Conservation (phyloP, 1,140 invertebrate genomes). For the Aphaenogaster rudis region DNA sequence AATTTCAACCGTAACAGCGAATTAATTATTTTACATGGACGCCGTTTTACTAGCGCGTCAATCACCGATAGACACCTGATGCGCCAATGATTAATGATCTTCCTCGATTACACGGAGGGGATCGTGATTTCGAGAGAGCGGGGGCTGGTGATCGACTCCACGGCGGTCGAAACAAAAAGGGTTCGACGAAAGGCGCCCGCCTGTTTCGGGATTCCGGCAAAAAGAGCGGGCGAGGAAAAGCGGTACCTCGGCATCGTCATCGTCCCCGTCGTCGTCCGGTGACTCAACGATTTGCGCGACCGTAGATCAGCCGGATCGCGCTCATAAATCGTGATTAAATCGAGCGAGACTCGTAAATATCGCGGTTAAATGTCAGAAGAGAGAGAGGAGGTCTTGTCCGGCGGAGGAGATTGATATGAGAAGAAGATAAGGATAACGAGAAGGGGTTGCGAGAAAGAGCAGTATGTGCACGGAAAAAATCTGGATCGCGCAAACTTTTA, state of each 20-base stretch:
- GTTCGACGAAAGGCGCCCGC: constrained; percentile 26
- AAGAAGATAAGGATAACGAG: neutral
- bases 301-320: constrained; percentile 65
- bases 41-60: constrained; percentile 50
- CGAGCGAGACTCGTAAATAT: constrained; percentile 66
- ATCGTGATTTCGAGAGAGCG: constrained; percentile 50
- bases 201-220: constrained; percentile 43
- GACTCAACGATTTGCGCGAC: constrained; percentile 58
- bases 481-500: neutral
- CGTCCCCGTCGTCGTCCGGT: constrained; percentile 56
- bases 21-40: constrained; percentile 63
- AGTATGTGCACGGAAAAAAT: neutral
- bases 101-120: constrained; percentile 37
- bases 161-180: constrained; percentile 67
- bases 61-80: constrained; percentile 56
- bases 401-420: neutral
- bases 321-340: constrained; percentile 74
- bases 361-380: constrained; percentile 18
- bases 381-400: neutral
- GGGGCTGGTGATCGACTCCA: constrained; percentile 30
- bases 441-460: neutral
- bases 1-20: constrained; percentile 38
- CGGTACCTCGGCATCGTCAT: constrained; percentile 25
- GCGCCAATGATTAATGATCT: constrained; percentile 56
- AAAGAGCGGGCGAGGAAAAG: constrained; percentile 51